Base-by-base conservation (phyloP, 2,888 invertebrate genomes). In the Luperina nickerlii region DNA sequence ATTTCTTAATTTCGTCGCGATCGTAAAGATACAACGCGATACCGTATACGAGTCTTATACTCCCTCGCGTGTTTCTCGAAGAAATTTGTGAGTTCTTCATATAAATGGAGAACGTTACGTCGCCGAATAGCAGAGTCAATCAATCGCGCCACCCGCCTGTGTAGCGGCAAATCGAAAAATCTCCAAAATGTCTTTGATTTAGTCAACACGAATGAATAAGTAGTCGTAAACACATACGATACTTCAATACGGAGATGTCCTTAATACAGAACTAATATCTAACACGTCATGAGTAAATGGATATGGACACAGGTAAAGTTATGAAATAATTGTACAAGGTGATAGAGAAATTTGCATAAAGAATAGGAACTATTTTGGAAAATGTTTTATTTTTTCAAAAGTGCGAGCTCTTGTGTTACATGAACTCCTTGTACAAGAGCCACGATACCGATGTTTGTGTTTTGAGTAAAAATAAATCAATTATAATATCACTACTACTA, bases 141-240 rank as follows among this genome's bases (percentile, higher is more conserved):
- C 95, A 95, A 93, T 93, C 93, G 93, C 91, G 91, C 85, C 93
- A 92, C 90, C 93, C 94, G 94, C 90, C 93, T 94, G 94, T 92
- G 95, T 94, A 94, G 95, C 95, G 95, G 93, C 93, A 95, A 95
- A 95, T 95, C 94, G 95, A 94, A 95, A 94, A 94, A 94, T 94
- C 92, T 92, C 90, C 91, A 92, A 94, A 94, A 93, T 93, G 93
- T 93, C 92, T 93, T 91, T 92, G 93, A 92, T 91, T 93, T 91
- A 89, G 88, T 86, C 89, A 86, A 88, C 86, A 81, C 87, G 84
- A 87, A 89, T 89, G 82, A 84, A 87, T 89, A 87, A 89, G 72
- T 84, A 86, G 87, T 89, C 87, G 90, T 89, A 90, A 91, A 90
- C 90, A 91, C 85, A 87, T 87, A 88, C 85, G 79, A 77, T 84